phyloP scores from a whole-genome alignment of 2,113 vertebrate genomes.

The Athene cunicularia region DNA sequence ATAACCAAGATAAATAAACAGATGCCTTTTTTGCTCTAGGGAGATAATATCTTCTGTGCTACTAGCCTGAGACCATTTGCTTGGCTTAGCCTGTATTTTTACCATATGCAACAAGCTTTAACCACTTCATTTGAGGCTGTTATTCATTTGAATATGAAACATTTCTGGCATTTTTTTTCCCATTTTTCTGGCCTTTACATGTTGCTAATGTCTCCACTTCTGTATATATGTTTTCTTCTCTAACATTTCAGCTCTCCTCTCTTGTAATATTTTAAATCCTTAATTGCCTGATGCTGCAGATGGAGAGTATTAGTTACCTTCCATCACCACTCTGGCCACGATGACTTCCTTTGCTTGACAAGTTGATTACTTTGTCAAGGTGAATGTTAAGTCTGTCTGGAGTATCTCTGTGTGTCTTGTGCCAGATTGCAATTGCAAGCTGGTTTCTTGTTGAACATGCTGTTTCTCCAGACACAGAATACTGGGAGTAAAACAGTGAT shows the following conservation, averaged over 20 bases:
- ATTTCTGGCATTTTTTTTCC: not conserved
- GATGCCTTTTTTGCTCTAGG: not conserved
- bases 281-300: not conserved
- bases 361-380: slow-evolving; percentile 19
- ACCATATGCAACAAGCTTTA: not conserved
- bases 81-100: not conserved
- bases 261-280: slow-evolving; percentile 7
- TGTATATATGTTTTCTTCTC: not conserved
- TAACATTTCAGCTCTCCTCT: not conserved
- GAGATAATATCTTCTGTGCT: not conserved
- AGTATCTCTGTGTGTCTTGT: not conserved
- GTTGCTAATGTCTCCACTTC: not conserved
- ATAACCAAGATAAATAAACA: not conserved
- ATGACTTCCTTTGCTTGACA: slow-evolving; percentile 3
- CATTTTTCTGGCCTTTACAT: not conserved
- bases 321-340: not conserved
- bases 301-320: not conserved
- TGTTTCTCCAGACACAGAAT: not conserved
- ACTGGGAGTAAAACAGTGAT: not conserved
- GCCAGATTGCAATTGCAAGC: not conserved
- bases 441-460: not conserved
- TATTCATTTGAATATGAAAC: not conserved
- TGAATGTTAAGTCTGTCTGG: not conserved
- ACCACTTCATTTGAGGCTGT: not conserved
- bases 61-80: not conserved